phyloP scores from a whole-genome alignment of 2,888 invertebrate genomes.

The Philhelius pedissequus region DNA sequence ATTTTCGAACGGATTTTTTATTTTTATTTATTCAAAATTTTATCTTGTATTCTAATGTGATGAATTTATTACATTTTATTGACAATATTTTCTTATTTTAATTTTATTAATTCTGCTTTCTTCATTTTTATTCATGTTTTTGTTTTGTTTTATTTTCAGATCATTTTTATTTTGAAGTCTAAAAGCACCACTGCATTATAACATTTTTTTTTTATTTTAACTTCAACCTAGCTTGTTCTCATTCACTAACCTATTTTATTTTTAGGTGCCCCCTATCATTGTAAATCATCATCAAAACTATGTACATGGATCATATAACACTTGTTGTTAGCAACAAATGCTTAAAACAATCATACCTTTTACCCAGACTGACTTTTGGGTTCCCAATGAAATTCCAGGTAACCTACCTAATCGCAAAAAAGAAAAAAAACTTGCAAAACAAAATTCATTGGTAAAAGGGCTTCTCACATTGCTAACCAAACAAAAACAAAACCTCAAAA shows the following conservation, averaged over 20 bases:
- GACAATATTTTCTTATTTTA: neutral
- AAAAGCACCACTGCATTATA: neutral
- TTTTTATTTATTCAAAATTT: too few species aligned
- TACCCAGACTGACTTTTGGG: neutral
- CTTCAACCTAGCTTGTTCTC: neutral
- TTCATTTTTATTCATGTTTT: neutral
- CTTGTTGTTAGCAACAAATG: neutral
- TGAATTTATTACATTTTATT: neutral
- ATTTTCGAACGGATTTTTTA: too few species aligned
- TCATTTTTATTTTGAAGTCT: neutral
- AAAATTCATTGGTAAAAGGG: slow-evolving; percentile 67
- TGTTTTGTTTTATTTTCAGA: neutral
- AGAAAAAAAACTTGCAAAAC: neutral
- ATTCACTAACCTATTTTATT: slow-evolving; percentile 60
- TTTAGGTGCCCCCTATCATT: slow-evolving; percentile 37
- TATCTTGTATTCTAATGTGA: neutral
- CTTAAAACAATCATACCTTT: neutral
- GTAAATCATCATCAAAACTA: neutral
- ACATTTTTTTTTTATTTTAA: neutral
- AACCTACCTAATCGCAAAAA: slow-evolving; percentile 18
- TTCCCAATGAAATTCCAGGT: slow-evolving; percentile 26
- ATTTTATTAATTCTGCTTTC: neutral
- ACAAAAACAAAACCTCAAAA: slow-evolving; percentile 22
- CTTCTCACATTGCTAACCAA: slow-evolving; percentile 61
- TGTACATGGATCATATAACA: neutral